These are phyloP conservation scores for Platichthys flesus DNA, from an alignment of 2,113 vertebrate species.

Conservation along the genomic window DNA sequence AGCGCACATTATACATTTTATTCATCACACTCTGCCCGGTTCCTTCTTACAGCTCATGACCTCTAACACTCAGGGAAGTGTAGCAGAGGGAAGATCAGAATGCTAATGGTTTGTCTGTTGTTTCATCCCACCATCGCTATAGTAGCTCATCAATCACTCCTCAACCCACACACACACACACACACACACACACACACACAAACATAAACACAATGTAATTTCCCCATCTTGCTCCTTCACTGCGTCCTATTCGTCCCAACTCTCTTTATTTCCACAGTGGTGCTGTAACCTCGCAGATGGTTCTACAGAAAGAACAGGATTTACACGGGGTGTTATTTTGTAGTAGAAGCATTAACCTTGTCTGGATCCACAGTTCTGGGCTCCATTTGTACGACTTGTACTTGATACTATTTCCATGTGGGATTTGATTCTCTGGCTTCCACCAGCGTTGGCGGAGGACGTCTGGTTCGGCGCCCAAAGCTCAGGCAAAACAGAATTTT, in stretches of 20 bases:
- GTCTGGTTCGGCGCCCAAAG: neutral
- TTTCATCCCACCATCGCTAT: neutral
- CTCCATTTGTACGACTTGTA: conserved; percentile 7
- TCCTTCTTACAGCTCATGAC: neutral
- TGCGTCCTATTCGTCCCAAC: neutral
- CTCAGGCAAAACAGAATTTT: conserved; percentile 24
- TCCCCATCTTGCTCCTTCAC: neutral
- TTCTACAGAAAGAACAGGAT: neutral
- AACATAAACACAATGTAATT: neutral
- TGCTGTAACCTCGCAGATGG: neutral
- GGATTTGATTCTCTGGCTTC: conserved; percentile 24
- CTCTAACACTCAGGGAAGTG: conserved; percentile 20
- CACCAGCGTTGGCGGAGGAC: conserved; percentile 7
- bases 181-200: too few relatives aligned
- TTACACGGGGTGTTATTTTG: neutral
- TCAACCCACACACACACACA: neutral
- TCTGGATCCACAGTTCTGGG: neutral
- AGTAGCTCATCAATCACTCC: conserved; percentile 28
- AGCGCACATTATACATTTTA: neutral
- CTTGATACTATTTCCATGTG: conserved; percentile 4
- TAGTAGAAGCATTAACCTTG: neutral
- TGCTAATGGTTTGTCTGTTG: conserved; percentile 13
- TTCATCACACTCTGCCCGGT: neutral
- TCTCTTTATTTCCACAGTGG: conserved; percentile 6
- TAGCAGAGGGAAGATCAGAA: conserved; percentile 17